Conservation (phyloP, 2,797 vertebrate genomes). For the Amblyopsis hoosieri region DNA sequence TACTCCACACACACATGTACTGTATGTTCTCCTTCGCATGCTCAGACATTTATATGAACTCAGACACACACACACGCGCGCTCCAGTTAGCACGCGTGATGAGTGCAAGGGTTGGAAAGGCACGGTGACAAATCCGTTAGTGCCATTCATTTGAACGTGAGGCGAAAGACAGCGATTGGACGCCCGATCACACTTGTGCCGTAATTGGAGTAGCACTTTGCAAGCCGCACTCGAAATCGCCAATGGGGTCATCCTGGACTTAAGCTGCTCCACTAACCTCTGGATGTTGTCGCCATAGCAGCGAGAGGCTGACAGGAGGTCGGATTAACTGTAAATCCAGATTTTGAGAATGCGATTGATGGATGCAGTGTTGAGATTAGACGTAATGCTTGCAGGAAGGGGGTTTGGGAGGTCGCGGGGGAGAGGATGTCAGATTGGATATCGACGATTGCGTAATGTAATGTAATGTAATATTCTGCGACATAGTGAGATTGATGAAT, state of each 20-base stretch:
- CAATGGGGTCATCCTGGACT: constrained; percentile 20
- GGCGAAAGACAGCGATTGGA: constrained; percentile 28
- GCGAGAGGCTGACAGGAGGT: constrained; percentile 24
- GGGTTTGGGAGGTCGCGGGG: no score
- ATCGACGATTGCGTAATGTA: constrained; percentile 16
- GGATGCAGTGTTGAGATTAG: constrained; percentile 12
- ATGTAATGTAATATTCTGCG: constrained; percentile 26
- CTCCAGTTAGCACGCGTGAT: constrained; percentile 25
- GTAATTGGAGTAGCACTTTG: constrained; percentile 12
- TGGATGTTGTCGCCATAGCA: constrained; percentile 11
- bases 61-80: constrained; percentile 1
- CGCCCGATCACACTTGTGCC: constrained; percentile 2
- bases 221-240: constrained; percentile 48
- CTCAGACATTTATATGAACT: constrained; percentile 2
- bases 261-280: constrained; percentile 26
- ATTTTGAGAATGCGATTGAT: constrained; percentile 24
- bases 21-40: neutral
- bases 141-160: constrained; percentile 46
- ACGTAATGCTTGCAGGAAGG: constrained; percentile 7
- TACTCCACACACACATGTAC: neutral
- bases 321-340: neutral
- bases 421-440: neutral
- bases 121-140: constrained; percentile 49
- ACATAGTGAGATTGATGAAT: neutral
- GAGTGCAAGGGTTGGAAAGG: constrained; percentile 33